Conservation (phyloP, 1,140 invertebrate genomes). For the Rhopalosiphum maidis region DNA sequence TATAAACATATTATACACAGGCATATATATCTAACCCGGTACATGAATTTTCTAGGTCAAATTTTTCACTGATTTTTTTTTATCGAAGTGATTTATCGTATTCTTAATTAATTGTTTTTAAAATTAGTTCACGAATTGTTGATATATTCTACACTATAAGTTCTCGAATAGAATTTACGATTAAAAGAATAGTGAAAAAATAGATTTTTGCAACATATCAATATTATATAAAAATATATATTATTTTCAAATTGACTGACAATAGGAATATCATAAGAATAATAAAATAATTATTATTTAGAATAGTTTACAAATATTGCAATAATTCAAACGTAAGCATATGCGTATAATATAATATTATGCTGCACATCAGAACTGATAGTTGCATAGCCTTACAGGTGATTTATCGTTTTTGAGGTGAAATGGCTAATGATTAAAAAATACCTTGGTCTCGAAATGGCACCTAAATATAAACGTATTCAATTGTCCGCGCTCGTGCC, state of each 20-base stretch:
- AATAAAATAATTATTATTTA: neutral
- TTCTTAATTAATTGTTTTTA: neutral
- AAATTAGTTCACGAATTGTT: neutral
- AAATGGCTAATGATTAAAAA: neutral
- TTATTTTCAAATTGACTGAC: neutral
- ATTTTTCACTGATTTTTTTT: neutral
- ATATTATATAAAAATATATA: neutral
- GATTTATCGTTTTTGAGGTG: too few species aligned
- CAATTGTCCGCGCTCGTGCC: neutral
- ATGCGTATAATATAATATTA: neutral
- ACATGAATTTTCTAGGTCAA: constrained; percentile 1
- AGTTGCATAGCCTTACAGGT: neutral
- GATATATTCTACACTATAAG: neutral
- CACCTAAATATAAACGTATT: neutral
- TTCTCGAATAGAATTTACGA: neutral
- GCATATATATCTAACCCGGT: neutral
- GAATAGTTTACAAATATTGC: neutral
- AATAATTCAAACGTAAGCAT: neutral
- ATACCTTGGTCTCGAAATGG: neutral
- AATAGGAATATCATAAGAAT: neutral
- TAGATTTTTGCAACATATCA: neutral
- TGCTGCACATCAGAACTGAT: neutral
- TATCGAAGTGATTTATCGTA: neutral
- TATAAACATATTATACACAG: neutral
- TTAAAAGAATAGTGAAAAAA: neutral